These are phyloP conservation scores for Psittacula cyanocephala DNA, from an alignment of 2,113 vertebrate species.

Conservation along the genomic window DNA sequence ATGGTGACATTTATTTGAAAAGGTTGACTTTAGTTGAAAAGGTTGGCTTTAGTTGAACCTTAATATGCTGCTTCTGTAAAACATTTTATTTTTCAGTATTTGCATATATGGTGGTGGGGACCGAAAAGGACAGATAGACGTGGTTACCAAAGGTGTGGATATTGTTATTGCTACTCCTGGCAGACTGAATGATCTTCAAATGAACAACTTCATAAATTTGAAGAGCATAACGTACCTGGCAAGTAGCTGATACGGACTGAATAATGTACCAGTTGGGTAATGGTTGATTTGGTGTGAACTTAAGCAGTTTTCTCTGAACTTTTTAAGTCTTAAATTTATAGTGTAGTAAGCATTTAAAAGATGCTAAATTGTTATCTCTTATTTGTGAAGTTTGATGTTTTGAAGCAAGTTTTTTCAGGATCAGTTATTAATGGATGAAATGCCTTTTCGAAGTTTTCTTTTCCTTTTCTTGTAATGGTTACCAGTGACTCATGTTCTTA, in stretches of 20 bases:
- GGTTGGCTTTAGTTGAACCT: background rate
- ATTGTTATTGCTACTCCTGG: slow-evolving; percentile 97
- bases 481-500: background rate
- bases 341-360: background rate
- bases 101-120: slow-evolving; percentile 96
- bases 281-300: background rate
- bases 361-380: background rate
- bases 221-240: slow-evolving; percentile 92
- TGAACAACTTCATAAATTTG: slow-evolving; percentile 90
- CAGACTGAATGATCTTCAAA: slow-evolving; percentile 91
- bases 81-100: slow-evolving; percentile 74
- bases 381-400: background rate
- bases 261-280: background rate
- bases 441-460: background rate
- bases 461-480: background rate
- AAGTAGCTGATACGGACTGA: slow-evolving; percentile 37
- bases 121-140: slow-evolving; percentile 83
- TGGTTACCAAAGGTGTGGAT: slow-evolving; percentile 86
- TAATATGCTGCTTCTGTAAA: background rate
- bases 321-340: background rate
- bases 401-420: background rate
- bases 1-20: background rate
- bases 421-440: background rate
- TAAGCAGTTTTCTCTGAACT: background rate
- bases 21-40: background rate